Evolutionary conservation across 2,797 vertebrate species (phyloP).

Genomic region (Hydrolagus colliei): DNA sequence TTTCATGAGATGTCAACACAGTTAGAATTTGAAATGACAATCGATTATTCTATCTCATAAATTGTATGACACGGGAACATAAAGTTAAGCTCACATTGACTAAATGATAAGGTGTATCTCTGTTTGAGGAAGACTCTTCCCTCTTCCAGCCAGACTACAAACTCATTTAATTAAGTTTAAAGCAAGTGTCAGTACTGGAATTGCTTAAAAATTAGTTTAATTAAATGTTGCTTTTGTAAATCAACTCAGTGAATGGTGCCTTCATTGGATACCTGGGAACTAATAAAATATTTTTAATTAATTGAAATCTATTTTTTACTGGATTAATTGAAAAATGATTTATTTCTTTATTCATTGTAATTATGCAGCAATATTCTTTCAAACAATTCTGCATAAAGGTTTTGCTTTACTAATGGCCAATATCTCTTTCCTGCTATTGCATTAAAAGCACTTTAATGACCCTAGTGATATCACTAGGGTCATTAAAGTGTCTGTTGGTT

Average conservation of each 20-base stretch:
- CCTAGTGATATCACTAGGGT: not conserved
- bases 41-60: not conserved
- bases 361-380: not conserved
- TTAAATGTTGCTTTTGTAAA: not conserved
- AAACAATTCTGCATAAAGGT: not conserved
- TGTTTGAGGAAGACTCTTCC: not conserved
- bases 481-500: not conserved
- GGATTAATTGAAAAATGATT: not conserved
- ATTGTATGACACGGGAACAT: not conserved
- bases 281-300: not conserved
- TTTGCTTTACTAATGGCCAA: not conserved
- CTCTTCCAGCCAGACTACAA: not conserved
- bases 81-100: not conserved
- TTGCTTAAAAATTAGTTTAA: not conserved
- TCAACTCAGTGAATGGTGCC: not conserved
- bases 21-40: not conserved
- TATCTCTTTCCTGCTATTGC: not conserved
- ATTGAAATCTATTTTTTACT: not conserved
- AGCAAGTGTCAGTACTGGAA: not conserved
- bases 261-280: not conserved
- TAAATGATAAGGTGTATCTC: too few species aligned
- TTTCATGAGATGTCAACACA: not conserved
- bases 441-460: not conserved
- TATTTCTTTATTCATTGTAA: not conserved
- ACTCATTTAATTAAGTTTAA: not conserved